Evolutionary conservation across 92 coral and sea anemone species (phyloP), one percentile per base, ranked within the genome.

Genomic region (Siderastrea radians): DNA sequence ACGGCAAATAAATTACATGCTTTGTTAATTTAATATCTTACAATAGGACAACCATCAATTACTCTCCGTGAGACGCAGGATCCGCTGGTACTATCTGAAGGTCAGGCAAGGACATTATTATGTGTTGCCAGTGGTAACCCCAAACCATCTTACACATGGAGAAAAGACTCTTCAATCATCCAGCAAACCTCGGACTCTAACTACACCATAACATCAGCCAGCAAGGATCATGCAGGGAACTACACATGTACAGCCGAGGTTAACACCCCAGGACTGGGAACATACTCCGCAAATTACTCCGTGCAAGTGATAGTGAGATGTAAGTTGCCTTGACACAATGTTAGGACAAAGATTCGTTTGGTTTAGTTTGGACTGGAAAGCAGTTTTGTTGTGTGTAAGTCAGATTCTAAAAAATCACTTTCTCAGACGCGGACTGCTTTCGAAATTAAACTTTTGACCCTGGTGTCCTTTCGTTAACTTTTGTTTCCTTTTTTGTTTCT

Each of bases 61-160:
- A 62, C 51, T 19, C n/a, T 49, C 10, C 38, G 38, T 26, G 7
- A 11, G n/a, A 13, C 52, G 2, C 1, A 49, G n/a, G 10, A 2
- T 46, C 6, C 87, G 0, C 0, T 55, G 10, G 65, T 63, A 7
- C 4, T 86, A 44, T 53, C 74, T 14, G 95, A 93, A 69, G 93
- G 93, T 51, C 64, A 70, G 3, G 3, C 48, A 11, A 45, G 50
- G 13, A 93, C 88, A 15, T 53, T 95, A 45, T n/a, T 83, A 6
- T 95, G 98, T 77, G 92, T 82, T 17, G 95, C 98, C 65, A 84
- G 74, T 75, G 98, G 98, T 8, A 93, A 92, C 73, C 98, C 96
- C 66, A 78, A 60, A 16, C 96, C 96, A 79, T 47, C 54, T 2
- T 88, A 88, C 64, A 75, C 74, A 6, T 95, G 98, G 98, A 69